Percentiles rank a stretch among this genome's conserved stretches.
phyloP scores from a whole-genome alignment of 1,140 invertebrate genomes.

The Dendrolimus punctatus region DNA sequence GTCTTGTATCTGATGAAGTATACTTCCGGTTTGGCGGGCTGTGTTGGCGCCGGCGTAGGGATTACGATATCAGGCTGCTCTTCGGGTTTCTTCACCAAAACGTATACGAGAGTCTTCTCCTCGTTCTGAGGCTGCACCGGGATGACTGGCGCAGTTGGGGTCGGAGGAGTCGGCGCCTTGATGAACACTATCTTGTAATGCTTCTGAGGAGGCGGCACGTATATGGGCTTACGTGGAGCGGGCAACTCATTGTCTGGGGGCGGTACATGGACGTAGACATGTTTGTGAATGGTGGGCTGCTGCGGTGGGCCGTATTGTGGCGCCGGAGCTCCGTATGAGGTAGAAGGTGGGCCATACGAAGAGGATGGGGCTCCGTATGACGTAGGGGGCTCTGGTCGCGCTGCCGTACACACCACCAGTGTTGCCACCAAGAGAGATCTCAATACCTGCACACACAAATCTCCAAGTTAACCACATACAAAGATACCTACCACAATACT shows the following conservation, averaged over 20 bases:
- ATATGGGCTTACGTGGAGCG: constrained; percentile 75
- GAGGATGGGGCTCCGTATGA: constrained; percentile 56
- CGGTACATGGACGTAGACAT: constrained; percentile 89
- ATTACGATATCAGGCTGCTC: constrained; percentile 84
- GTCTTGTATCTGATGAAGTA: constrained; percentile 92
- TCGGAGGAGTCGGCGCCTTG: constrained; percentile 86
- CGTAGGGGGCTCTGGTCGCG: constrained; percentile 57
- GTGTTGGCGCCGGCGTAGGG: constrained; percentile 84
- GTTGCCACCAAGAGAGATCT: constrained; percentile 49
- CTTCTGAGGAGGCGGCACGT: constrained; percentile 83
- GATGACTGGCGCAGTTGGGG: constrained; percentile 82
- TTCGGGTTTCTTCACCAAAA: constrained; percentile 91
- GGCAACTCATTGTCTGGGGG: constrained; percentile 86
- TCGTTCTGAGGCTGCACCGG: constrained; percentile 85
- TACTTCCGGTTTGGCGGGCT: constrained; percentile 88
- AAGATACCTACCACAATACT: not conserved
- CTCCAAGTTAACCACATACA: not conserved
- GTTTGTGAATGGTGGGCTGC: constrained; percentile 86
- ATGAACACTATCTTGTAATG: constrained; percentile 94
- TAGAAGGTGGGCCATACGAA: constrained; percentile 45
- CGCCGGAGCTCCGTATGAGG: constrained; percentile 72
- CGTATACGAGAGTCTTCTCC: constrained; percentile 91
- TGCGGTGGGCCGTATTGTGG: constrained; percentile 81
- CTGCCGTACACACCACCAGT: constrained; percentile 38
- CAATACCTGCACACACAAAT: constrained; percentile 48